Conservation (phyloP, 2,888 invertebrate genomes). For the Alentia gelatinosa region DNA sequence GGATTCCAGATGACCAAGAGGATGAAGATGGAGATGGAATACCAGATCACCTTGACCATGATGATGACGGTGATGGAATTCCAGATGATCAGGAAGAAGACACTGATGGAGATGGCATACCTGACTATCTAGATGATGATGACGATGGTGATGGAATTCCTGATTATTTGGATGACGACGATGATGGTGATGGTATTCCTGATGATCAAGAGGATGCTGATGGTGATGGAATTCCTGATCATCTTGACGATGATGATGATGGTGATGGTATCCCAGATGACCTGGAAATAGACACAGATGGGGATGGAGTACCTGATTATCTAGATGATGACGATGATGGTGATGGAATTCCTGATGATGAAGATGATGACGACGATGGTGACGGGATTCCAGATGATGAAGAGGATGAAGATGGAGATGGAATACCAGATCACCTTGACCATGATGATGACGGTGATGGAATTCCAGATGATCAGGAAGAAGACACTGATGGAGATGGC, state of each 20-base stretch:
- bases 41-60: conserved; percentile 67
- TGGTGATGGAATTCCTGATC: conserved; percentile 68
- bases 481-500: conserved; percentile 72
- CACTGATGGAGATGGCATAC: conserved; percentile 63
- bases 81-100: conserved; percentile 67
- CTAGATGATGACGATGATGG: conserved; percentile 63
- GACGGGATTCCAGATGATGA: conserved; percentile 63
- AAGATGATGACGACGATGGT: conserved; percentile 58
- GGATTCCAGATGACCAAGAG: conserved; percentile 59
- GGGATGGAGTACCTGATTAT: conserved; percentile 64
- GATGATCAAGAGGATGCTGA: conserved; percentile 68
- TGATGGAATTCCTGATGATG: conserved; percentile 64
- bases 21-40: conserved; percentile 62
- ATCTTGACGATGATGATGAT: conserved; percentile 71
- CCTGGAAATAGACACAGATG: conserved; percentile 64
- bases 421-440: conserved; percentile 66
- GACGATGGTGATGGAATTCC: conserved; percentile 71
- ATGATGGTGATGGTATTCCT: conserved; percentile 69
- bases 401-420: conserved; percentile 74
- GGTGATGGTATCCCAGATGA: conserved; percentile 66
- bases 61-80: conserved; percentile 59
- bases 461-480: conserved; percentile 70
- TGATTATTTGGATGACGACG: conserved; percentile 65
- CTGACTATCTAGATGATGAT: conserved; percentile 62
- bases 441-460: conserved; percentile 67